Evolutionary conservation across 2,888 invertebrate genomes (phyloP), one percentile per base, ranked within the genome.

Genomic region (Hybos culiciformis): DNA sequence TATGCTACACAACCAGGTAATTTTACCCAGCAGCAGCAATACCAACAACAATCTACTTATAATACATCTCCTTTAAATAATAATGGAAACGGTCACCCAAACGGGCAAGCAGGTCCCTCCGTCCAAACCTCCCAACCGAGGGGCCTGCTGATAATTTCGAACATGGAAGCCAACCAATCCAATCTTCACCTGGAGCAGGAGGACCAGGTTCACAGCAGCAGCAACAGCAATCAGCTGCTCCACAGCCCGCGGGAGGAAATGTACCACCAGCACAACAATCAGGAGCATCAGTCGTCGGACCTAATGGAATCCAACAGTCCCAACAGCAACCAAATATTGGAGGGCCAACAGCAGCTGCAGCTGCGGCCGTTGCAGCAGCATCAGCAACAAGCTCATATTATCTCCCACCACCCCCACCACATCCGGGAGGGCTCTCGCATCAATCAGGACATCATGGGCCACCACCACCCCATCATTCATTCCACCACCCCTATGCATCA

Each of bases 81-180:
- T 37, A 57, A 57, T 52, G 47, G 61, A 51, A 63, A 77, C 72
- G 83, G 83, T 85, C 82, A 85, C 85, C 86, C 86, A 86, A 87
- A 87, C 86, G 84, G 84, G 84, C 82, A 83, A 77, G 86, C 86
- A 85, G 86, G 86, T 83, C 85, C 82, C 83, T 85, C 85, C 80
- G 82, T 77, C 76, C 77, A 78, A 73, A 78, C 77, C 80, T 81
- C 77, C 74, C 75, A 79, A 72, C 78, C 83, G 86, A 83, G 86
- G 84, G 86, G 84, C 85, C 85, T 85, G 85, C 84, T 80, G 73
- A 78, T 78, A 71, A 77, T 77, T 76, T 77, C 75, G 74, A 75
- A 71, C 75, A 74, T 71, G 74, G 69, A 72, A 71, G 68, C 71
- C n/a, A n/a, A n/a, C n/a, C n/a, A n/a, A 56, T 57, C 59, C 57